Percentiles rank a stretch among this genome's conserved stretches.
phyloP scores from a whole-genome alignment of 2,113 vertebrate species.

The Podiceps cristatus region DNA sequence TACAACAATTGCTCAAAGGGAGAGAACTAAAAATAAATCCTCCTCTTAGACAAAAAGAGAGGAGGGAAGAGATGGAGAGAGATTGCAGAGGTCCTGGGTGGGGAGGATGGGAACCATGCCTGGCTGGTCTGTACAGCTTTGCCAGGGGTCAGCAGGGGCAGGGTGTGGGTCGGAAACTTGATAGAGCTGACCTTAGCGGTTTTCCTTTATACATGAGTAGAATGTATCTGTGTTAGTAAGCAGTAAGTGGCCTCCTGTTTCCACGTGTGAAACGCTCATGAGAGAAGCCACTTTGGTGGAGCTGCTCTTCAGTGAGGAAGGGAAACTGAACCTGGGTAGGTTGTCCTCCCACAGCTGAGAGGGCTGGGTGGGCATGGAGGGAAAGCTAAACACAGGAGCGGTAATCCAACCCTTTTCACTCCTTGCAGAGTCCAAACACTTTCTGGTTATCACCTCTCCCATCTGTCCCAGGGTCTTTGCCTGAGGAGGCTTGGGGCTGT shows the following conservation, averaged over 20 bases:
- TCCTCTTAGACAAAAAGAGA: background rate
- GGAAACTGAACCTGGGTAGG: background rate
- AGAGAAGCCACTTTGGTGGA: background rate
- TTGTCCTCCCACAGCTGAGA: background rate
- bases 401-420: background rate
- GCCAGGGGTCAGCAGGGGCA: background rate
- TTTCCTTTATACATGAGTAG: background rate
- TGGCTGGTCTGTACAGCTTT: background rate
- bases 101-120: background rate
- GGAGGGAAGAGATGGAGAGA: background rate
- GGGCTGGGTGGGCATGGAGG: too few species aligned
- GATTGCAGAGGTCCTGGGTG: background rate
- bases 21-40: background rate
- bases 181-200: background rate
- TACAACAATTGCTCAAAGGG: background rate
- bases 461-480: background rate
- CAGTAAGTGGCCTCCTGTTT: background rate
- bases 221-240: background rate
- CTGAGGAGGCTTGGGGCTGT: background rate
- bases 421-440: background rate
- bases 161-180: background rate
- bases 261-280: accelerated
- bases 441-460: background rate
- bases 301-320: background rate
- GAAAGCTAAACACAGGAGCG: background rate